Base-by-base conservation (phyloP, 2,888 invertebrate genomes). In the Mystacides longicornis region DNA sequence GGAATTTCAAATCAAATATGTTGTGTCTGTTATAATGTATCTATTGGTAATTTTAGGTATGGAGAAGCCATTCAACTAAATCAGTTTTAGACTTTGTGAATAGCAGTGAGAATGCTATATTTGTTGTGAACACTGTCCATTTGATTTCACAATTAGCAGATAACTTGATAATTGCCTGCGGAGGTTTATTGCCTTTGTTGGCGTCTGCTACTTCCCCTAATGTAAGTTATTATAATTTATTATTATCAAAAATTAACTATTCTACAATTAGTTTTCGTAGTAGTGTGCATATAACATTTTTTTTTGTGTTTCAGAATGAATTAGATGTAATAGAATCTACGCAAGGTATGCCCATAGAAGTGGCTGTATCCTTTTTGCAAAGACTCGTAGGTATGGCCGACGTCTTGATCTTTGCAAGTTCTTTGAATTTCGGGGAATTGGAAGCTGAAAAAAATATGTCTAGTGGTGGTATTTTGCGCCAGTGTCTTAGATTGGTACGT, bases 381-480 rank as follows among this genome's bases (percentile, higher is more conserved):
- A 83, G 99, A 55, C 83, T 99, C 63, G 97, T 98, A 65, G 93
- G 95, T 70, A 93, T 99, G 91, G 96, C 97, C 0, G 99, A 99
- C 68, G 95, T 98, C 46, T 82, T 99, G 23, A 95, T 99, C 65
- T 98, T 99, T 77, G 96, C 98, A 56, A 96, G 95, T 67, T 94
- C 96, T 2, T 81, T 98, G 56, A 97, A 95, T 78, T 98, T 99
- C 68, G 92, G 92, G 22, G 99, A 99, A 72, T 76, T 99, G 46
- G 99, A 99, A 74, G 93, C 96, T 1, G 99, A 99, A 76, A 99
- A 99, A 76, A 99, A 98, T 71, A 99, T 99, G 98, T 95, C 96
- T 49, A 92, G 93, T 65, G 99, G 99, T n/a, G 98, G 98, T 48
- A 99, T 99, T 64, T 76, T 99, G 54, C 76, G 99, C 55, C 99